Base-by-base conservation (phyloP, 1,140 invertebrate genomes). In the Magallana angulata region DNA sequence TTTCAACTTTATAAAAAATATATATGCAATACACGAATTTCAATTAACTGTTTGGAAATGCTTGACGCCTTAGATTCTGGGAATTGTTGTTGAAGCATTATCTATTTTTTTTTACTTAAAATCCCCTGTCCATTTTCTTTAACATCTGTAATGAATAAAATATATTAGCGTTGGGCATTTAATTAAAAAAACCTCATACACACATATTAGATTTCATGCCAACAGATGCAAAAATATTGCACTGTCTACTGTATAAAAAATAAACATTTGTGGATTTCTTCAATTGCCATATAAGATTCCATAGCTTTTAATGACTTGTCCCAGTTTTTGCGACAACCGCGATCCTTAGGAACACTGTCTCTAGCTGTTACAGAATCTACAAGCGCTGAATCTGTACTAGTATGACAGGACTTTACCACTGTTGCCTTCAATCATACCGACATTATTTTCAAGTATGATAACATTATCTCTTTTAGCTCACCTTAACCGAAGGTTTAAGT, bases 81-180 rank as follows among this genome's bases (percentile, higher is more conserved):
- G 30, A 81, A 87, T 84, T 57, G 86, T 87, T 16, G 86, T 87
- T 30, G 60, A 8, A 84, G 84, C 86, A 84, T 87, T 82, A 87
- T 87, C 86, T 82, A 87, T 87, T 24, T 71, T 84, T 8, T 14
- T 62, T 56, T 0, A 87, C 86, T 48, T 68, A 7, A 7, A 83
- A 60, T 11, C 60, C 60, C 71, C 84, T 30, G 7, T 87, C 64
- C 80, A 85, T 62, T 4, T 85, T n/a, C n/a, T 62, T 11, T 12
- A 62, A 62, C 59, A 62, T 62, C 59, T 62, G 59, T 12, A 2
- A 14, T 62, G n/a, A 62, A 14, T 62, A 62, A 62, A 62, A 62
- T n/a, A 62, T 7, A n/a, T 14, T 48, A 16, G 14, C 24, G 24
- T 24, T 24, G 24, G 24, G 24, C 24, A 24, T 24, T 24, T 24